Percentiles rank a stretch among this genome's conserved stretches.
Conservation (phyloP, 1,140 invertebrate species). For the Drosophila auraria region DNA sequence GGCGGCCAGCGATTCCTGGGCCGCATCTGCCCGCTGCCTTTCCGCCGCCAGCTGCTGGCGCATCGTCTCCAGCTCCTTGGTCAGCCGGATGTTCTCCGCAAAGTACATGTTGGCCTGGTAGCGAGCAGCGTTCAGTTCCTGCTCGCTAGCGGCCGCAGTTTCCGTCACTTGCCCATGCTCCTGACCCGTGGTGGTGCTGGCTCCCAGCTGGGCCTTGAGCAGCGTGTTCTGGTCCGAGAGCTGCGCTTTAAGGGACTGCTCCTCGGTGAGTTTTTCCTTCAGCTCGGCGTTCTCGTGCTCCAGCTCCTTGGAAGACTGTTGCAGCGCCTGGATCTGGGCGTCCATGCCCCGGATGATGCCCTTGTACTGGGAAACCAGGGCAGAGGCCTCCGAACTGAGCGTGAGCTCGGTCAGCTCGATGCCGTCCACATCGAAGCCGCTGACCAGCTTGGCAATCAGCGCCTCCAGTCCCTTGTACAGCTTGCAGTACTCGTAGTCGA, state of each 20-base stretch:
- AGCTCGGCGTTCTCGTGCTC: constrained; percentile 86
- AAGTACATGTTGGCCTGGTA: constrained; percentile 81
- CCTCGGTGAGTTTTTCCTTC: constrained; percentile 88
- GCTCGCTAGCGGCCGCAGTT: constrained; percentile 28
- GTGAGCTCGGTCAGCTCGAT: constrained; percentile 86
- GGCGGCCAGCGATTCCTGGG: constrained; percentile 87
- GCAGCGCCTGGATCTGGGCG: constrained; percentile 88
- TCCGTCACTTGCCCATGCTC: constrained; percentile 20
- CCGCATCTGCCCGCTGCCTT: constrained; percentile 53
- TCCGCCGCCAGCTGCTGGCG: constrained; percentile 65
- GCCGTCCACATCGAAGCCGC: constrained; percentile 77
- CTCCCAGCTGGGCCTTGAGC: constrained; percentile 90
- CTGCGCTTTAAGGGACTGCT: constrained; percentile 90
- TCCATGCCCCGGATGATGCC: constrained; percentile 95
- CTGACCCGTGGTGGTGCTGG: constrained; percentile 32
- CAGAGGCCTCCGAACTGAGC: constrained; percentile 86
- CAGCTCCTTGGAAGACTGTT: constrained; percentile 86
- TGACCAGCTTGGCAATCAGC: constrained; percentile 75
- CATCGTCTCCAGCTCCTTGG: constrained; percentile 82
- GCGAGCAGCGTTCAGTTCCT: constrained; percentile 68
- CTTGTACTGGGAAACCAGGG: constrained; percentile 92
- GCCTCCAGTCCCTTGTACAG: constrained; percentile 92
- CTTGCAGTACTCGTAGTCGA: constrained; percentile 98
- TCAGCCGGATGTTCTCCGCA: constrained; percentile 78
- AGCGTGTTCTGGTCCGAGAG: constrained; percentile 95